These are phyloP conservation scores for Drosophila imparisetae DNA, from an alignment of 2,888 invertebrate genomes.

Conservation along the genomic window DNA sequence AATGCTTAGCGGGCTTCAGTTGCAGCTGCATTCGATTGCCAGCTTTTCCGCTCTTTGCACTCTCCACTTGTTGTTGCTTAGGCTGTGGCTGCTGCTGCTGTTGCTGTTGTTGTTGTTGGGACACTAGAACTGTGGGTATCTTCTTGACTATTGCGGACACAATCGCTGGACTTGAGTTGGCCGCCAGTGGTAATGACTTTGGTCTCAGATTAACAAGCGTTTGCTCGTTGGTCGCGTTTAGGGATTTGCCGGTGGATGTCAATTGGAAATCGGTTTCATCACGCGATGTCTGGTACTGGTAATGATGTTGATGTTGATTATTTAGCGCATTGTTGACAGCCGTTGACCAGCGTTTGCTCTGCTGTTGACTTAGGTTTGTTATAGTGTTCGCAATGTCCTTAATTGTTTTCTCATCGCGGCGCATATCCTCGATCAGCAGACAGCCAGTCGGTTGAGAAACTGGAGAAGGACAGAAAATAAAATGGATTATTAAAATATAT, in stretches of 20 bases:
- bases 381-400: constrained; percentile 93
- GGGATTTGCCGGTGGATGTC: constrained; percentile 33
- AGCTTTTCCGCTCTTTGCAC: constrained; percentile 31
- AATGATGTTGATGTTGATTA: constrained; percentile 79
- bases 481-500: background rate
- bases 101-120: constrained; percentile 62
- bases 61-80: constrained; percentile 39
- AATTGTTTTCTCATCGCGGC: constrained; percentile 90
- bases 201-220: constrained; percentile 77
- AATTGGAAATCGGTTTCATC: constrained; percentile 84
- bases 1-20: constrained; percentile 78
- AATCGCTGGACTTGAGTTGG: constrained; percentile 84
- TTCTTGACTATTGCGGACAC: constrained; percentile 85
- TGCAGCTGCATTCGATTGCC: constrained; percentile 78
- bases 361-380: constrained; percentile 88
- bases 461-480: constrained; percentile 35
- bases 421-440: constrained; percentile 84
- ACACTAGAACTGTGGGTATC: constrained; percentile 83
- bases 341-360: constrained; percentile 86
- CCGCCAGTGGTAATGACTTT: constrained; percentile 84
- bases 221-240: constrained; percentile 33
- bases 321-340: constrained; percentile 84
- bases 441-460: constrained; percentile 80
- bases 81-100: constrained; percentile 46
- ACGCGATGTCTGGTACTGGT: constrained; percentile 77